Base-by-base conservation (phyloP, 1,140 invertebrate species). In the Pseudoatta argentina region DNA sequence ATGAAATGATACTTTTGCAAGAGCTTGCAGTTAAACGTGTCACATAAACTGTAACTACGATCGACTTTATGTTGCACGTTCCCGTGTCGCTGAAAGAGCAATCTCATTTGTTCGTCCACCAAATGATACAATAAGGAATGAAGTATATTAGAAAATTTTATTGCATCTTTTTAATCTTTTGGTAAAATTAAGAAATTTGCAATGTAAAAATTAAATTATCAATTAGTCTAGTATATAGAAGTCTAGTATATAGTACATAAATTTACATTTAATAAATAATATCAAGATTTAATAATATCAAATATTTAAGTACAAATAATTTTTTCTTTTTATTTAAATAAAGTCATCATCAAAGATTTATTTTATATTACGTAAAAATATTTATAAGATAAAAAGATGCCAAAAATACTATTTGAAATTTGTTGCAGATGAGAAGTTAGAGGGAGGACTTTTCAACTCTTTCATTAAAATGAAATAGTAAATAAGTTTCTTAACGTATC, bases 101-200 rank as follows among this genome's bases (percentile, higher is more conserved):
- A 82, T 82, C 69, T 69, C 53, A 82, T 82, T 82, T 82, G 67
- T 82, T 82, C 67, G 79, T 39, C 39, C 10, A 72, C 10, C 67
- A 73, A 82, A 82, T 73, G 39, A 71, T 39, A 82, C 79, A 82
- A 82, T 82, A 82, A 82, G 55, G n/a, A 72, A 82, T 55, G 24
- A 44, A 53, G 53, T 59, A 82, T 73, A 53, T 82, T 73, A 73
- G 48, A 82, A 73, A 61, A 18, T 14, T 73, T 59, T 73, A 57
- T 44, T 57, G 59, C 69, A 16, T 12, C 6, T 51, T 72, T 73
- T 59, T 12, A 82, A 73, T 73, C 3, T 14, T 48, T n/a, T 48
- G 1, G 10, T n/a, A 53, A 66, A 66, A 66, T 67, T 61, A 76
- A 76, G 7, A 14, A 44, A 10, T 39, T 44, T 27, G 39, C 10